Evolutionary conservation across 2,888 invertebrate species (phyloP), one percentile per base, ranked within the genome.

Genomic region (Sphinx pinastri): DNA sequence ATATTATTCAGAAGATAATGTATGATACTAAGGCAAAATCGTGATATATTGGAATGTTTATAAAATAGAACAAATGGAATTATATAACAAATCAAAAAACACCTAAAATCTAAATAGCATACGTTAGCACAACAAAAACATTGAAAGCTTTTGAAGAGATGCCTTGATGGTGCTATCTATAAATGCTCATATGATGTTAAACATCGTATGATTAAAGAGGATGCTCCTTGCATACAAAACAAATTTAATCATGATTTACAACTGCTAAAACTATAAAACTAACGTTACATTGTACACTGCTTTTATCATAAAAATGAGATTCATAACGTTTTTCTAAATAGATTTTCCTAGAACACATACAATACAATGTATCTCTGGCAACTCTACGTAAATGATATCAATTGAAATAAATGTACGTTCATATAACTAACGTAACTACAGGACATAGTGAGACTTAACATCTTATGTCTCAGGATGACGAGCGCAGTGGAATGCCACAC

Each of bases 131-230:
- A 19, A 55, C 19, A 19, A 55, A 55, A 47, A 47, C 63, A 63
- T 52, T 52, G 59, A 19, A 68, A 52, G 58, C 51, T 60, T 51
- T 59, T 68, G 14, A 47, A 38, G 38, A 57, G n/a, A 31, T 58
- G 45, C 38, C 19, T 55, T 11, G 55, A 55, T 55, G 19, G 31
- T 68, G 16, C 49, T 31, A 58, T 49, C 25, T 51, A 31, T 58
- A 68, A 68, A 68, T 49, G 58, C 38, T 59, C 68, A 68, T 63
- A 59, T 67, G 67, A 70, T 67, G 49, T 38, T 51, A 70, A 66
- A 67, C 67, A 58, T 51, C 16, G 57, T 57, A 49, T 67, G 70
- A 70, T 70, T 70, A 70, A 70, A 70, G 67, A 59, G 70, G 47
- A 52, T 19, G 67, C 16, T 70, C 14, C 58, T 58, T 70, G 67